Evolutionary conservation across 2,888 invertebrate genomes (phyloP).

Genomic region (Linnaemya vulpina): DNA sequence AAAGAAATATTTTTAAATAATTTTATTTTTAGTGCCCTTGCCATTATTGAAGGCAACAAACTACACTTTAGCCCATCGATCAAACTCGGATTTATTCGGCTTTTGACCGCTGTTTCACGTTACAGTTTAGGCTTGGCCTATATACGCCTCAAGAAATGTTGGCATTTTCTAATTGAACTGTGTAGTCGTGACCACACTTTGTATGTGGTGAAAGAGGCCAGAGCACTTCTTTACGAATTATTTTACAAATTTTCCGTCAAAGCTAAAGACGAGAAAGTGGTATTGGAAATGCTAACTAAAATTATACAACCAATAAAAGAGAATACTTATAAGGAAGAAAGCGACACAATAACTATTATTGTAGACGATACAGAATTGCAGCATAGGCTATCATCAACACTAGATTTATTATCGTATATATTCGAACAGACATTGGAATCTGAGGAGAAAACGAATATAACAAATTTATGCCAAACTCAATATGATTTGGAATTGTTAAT

Average conservation of each 20-base stretch:
- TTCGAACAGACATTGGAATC: constrained; percentile 84
- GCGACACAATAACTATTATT: constrained; percentile 77
- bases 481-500: constrained; percentile 79
- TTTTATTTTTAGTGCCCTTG: constrained; percentile 74
- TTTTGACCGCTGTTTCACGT: constrained; percentile 85
- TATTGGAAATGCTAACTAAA: constrained; percentile 84
- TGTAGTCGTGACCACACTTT: constrained; percentile 88
- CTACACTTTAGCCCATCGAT: constrained; percentile 85
- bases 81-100: constrained; percentile 87
- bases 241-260: constrained; percentile 84
- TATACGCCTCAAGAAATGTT: constrained; percentile 86
- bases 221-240: constrained; percentile 86
- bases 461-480: constrained; percentile 79
- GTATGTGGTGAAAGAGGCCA: constrained; percentile 88
- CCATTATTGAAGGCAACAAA: constrained; percentile 75
- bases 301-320: constrained; percentile 86
- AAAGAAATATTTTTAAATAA: background rate
- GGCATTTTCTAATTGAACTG: constrained; percentile 87
- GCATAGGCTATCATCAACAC: constrained; percentile 84
- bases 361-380: constrained; percentile 84
- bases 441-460: constrained; percentile 80
- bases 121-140: constrained; percentile 87
- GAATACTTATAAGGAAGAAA: constrained; percentile 83
- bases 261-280: constrained; percentile 84
- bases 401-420: constrained; percentile 85